Percentiles rank a stretch among this genome's conserved stretches.
Evolutionary conservation across 2,113 vertebrate genomes (phyloP).

Genomic region (Sturnira hondurensis): DNA sequence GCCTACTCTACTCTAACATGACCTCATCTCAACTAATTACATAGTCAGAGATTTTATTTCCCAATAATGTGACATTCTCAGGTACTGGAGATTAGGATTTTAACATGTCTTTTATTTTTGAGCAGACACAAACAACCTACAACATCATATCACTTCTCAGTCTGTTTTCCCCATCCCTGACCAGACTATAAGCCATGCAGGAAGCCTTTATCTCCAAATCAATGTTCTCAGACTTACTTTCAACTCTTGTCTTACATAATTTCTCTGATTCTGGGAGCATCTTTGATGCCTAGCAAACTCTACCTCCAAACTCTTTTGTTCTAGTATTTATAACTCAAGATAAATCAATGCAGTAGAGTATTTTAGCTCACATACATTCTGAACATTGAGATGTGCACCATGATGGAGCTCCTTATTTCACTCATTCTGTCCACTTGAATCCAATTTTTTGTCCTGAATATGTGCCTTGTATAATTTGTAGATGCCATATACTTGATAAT

Average conservation of each 20-base stretch:
- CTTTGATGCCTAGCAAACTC: neutral
- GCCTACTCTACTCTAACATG: neutral
- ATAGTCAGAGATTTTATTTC: neutral
- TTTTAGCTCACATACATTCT: neutral
- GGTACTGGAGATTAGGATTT: neutral
- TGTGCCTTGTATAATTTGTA: neutral
- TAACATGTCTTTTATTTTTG: neutral
- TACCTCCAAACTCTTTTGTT: neutral
- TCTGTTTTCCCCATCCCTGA: neutral
- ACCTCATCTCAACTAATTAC: neutral
- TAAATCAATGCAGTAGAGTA: neutral
- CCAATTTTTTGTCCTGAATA: neutral
- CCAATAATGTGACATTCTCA: neutral
- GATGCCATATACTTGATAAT: neutral
- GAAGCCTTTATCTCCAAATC: neutral
- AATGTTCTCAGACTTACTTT: neutral
- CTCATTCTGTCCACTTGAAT: neutral
- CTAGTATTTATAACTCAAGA: neutral
- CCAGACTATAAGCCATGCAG: neutral
- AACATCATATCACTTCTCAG: neutral
- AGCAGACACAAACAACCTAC: neutral
- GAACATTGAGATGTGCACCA: neutral
- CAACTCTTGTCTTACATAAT: neutral
- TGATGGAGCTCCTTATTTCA: neutral
- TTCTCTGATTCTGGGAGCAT: neutral